Evolutionary conservation across 2,797 vertebrate genomes (phyloP).

Genomic region (Darevskia nairensis): DNA sequence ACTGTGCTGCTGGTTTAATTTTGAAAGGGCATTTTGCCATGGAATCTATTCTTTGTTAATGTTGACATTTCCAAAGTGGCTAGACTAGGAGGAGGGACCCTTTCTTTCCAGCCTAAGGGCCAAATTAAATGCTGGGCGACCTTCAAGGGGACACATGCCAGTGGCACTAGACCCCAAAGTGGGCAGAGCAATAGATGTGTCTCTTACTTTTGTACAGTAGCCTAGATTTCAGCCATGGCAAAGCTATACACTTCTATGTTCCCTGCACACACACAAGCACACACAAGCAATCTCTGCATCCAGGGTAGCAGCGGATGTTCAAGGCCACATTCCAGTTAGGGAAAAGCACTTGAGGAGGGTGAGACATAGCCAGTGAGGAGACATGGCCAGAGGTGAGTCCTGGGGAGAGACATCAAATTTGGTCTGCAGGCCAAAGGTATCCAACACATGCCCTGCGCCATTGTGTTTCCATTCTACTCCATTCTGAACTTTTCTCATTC

Average conservation of each 20-base stretch:
- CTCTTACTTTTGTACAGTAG: no score
- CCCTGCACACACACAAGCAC: not conserved
- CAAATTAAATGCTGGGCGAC: not conserved
- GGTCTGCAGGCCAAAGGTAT: not conserved
- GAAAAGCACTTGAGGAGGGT: not conserved
- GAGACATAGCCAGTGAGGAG: no score
- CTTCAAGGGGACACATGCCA: not conserved
- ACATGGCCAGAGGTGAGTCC: no score
- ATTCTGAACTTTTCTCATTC: not conserved
- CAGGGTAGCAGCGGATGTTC: not conserved
- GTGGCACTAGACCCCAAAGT: no score
- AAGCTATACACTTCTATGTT: no score
- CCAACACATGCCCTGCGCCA: not conserved
- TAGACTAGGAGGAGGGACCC: not conserved
- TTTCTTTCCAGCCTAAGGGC: not conserved
- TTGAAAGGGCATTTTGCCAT: not conserved
- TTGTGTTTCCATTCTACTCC: not conserved
- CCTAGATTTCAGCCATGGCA: no score
- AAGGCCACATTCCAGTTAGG: not conserved
- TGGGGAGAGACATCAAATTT: not conserved
- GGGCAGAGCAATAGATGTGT: no score
- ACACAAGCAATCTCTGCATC: not conserved
- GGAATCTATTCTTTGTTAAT: not conserved
- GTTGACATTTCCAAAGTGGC: not conserved
- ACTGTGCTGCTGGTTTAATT: slow-evolving; percentile 6